Conservation (phyloP, 2,888 invertebrate species). For the Chironomus tentans region DNA sequence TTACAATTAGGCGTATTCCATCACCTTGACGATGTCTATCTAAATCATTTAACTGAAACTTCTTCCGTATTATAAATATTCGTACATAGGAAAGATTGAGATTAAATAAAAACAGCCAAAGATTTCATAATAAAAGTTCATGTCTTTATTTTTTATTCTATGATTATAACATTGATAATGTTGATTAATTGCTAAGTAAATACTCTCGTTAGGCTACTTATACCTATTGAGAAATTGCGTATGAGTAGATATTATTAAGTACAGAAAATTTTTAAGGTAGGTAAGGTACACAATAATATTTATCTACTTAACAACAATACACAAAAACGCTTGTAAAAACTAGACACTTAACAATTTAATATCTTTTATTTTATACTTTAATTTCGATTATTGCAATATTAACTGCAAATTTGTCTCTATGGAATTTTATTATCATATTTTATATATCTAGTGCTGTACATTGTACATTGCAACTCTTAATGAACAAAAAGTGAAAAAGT, state of each 20-base stretch:
- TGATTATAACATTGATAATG: background rate
- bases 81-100: background rate
- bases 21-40: background rate
- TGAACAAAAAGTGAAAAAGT: background rate
- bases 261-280: background rate
- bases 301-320: background rate
- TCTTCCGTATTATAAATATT: background rate
- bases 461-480: background rate
- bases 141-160: background rate
- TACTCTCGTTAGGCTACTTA: background rate
- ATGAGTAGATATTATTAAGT: background rate
- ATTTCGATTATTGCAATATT: background rate
- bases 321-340: background rate
- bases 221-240: background rate
- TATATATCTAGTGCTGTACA: background rate
- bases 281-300: background rate
- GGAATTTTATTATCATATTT: background rate
- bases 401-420: background rate
- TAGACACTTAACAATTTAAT: background rate
- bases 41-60: background rate
- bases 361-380: background rate
- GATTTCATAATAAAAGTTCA: background rate
- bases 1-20: background rate
- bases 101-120: background rate
- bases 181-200: background rate